These are phyloP conservation scores for Xestobium rufovillosum DNA, from an alignment of 2,888 invertebrate species.

Conservation along the genomic window DNA sequence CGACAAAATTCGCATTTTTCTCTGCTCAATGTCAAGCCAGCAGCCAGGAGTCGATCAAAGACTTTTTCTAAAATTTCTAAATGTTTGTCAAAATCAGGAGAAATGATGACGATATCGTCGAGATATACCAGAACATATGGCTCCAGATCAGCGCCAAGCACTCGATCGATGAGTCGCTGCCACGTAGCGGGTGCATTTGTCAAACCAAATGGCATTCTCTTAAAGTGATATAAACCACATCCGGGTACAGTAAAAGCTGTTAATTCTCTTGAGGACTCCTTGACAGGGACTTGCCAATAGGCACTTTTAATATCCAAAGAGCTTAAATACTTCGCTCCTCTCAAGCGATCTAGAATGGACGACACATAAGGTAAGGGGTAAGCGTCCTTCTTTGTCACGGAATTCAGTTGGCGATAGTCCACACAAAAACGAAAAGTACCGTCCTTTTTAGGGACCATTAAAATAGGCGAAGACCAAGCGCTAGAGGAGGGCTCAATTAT, in stretches of 20 bases:
- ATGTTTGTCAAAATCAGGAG: constrained; percentile 5
- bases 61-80: constrained; percentile 8
- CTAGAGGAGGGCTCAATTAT: too few relatives aligned
- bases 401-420: constrained; percentile 22
- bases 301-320: too few relatives aligned
- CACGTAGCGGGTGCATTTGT: constrained; percentile 5
- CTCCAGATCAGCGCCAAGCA: constrained; percentile 15
- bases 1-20: constrained; percentile 18
- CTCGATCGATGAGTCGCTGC: too few relatives aligned
- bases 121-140: constrained; percentile 18
- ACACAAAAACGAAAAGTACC: constrained; percentile 22
- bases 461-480: too few relatives aligned
- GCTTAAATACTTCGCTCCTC: constrained; percentile 25
- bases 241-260: constrained; percentile 15
- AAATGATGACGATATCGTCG: constrained; percentile 13
- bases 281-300: too few relatives aligned
- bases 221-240: constrained; percentile 10
- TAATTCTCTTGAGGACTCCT: constrained; percentile 2
- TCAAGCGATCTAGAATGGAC: constrained; percentile 26
- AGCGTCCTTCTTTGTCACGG: constrained; percentile 17
- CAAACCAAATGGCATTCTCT: too few relatives aligned
- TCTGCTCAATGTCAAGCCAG: constrained; percentile 14
- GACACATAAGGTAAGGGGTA: constrained; percentile 25
- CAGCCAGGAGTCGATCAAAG: constrained; percentile 7
- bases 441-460: too few relatives aligned